Evolutionary conservation across 2,888 invertebrate genomes (phyloP).

Genomic region (Acheta domesticus): DNA sequence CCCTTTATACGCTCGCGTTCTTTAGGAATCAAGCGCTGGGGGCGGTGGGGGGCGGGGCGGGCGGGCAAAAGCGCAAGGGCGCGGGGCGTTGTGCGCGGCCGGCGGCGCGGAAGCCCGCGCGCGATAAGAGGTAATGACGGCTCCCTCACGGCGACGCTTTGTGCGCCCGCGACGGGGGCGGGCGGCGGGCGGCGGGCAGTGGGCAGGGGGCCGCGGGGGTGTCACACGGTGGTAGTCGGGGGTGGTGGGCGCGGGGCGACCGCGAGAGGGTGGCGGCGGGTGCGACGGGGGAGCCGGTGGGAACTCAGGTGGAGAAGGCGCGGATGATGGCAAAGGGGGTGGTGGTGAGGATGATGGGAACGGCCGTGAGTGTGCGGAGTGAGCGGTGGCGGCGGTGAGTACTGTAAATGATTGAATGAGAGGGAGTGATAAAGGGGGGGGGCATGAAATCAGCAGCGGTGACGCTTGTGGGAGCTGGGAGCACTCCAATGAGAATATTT

Average conservation of each 20-base stretch:
- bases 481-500: too few relatives aligned
- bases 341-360: too few relatives aligned
- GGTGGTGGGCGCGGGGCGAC: background rate
- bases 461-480: too few relatives aligned
- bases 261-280: too few relatives aligned
- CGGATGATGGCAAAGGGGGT: too few relatives aligned
- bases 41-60: background rate
- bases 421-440: too few relatives aligned
- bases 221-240: background rate
- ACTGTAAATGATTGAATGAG: too few relatives aligned
- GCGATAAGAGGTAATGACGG: slow-evolving; percentile 9
- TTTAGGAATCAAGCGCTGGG: slow-evolving; percentile 10
- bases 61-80: background rate
- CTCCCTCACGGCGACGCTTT: background rate
- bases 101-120: background rate
- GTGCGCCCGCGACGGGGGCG: background rate
- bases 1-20: background rate
- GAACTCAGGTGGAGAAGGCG: too few relatives aligned
- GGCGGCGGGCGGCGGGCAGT: background rate
- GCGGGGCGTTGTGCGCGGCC: background rate
- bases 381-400: too few relatives aligned
- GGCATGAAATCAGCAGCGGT: too few relatives aligned
- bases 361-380: too few relatives aligned
- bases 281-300: too few relatives aligned
- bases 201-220: background rate